Percentiles rank a stretch among this genome's conserved stretches.
These are phyloP conservation scores for Halcyon leucocephala DNA, from an alignment of 2,797 vertebrate genomes.

Conservation along the genomic window DNA sequence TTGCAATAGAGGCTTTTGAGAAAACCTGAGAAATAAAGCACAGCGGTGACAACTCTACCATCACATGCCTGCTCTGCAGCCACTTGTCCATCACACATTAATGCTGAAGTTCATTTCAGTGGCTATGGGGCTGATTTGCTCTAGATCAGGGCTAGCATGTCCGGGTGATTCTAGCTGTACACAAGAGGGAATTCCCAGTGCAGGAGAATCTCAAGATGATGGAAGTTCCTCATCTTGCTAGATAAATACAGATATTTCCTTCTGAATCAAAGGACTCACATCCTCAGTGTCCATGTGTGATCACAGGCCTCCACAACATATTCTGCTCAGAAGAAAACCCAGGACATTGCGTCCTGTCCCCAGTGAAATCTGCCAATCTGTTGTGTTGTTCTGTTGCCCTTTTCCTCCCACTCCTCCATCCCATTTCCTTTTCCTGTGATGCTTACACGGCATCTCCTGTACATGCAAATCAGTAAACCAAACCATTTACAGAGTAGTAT, in stretches of 20 bases:
- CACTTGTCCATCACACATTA: background rate
- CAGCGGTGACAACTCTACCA: background rate
- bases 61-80: background rate
- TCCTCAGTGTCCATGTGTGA: background rate
- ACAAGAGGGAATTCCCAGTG: background rate
- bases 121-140: background rate
- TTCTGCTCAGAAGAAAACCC: background rate
- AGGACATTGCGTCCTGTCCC: background rate
- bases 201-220: background rate
- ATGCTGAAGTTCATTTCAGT: background rate
- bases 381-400: background rate
- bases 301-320: background rate
- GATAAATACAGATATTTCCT: background rate
- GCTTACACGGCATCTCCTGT: background rate
- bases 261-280: background rate
- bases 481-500: background rate
- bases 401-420: background rate
- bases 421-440: conserved; percentile 51
- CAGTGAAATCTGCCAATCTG: background rate
- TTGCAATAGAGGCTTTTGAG: background rate
- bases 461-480: background rate
- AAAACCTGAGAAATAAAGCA: background rate
- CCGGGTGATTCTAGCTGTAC: background rate
- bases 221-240: background rate
- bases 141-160: background rate